These are phyloP conservation scores for Laticauda laticaudata DNA, from an alignment of 2,113 vertebrate species.

Conservation along the genomic window DNA sequence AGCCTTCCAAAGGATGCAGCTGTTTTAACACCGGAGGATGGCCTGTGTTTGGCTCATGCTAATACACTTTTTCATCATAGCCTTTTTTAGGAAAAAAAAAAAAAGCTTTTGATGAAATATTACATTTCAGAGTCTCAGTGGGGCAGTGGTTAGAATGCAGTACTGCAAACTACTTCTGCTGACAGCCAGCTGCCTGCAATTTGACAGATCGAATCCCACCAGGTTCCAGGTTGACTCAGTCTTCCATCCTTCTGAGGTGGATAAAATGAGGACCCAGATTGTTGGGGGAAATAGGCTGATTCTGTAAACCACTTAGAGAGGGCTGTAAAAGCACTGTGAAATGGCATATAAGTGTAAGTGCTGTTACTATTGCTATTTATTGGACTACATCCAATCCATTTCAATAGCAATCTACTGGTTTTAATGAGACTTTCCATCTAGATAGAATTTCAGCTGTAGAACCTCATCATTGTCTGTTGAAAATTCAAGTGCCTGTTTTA, in stretches of 20 bases:
- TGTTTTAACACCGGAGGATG: not conserved
- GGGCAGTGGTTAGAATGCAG: no score
- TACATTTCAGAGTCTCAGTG: not conserved
- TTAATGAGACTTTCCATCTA: not conserved
- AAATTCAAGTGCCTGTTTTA: not conserved
- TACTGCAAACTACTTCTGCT: no score
- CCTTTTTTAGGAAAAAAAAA: not conserved
- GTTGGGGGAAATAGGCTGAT: no score
- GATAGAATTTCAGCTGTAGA: not conserved
- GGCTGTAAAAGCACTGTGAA: no score
- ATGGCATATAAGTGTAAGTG: no score
- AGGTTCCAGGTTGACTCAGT: no score
- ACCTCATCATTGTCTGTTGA: not conserved
- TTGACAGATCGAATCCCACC: no score
- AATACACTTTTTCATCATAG: not conserved
- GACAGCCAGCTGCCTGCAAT: no score
- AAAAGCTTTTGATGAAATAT: not conserved
- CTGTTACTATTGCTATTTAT: not conserved
- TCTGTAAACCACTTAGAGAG: no score
- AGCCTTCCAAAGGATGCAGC: not conserved
- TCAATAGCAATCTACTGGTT: not conserved
- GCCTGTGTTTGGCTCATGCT: not conserved
- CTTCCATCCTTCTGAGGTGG: no score
- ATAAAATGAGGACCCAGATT: no score
- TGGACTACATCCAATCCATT: not conserved